Base-by-base conservation (phyloP, 2,888 invertebrate species). In the Cheilosia vernalis region DNA sequence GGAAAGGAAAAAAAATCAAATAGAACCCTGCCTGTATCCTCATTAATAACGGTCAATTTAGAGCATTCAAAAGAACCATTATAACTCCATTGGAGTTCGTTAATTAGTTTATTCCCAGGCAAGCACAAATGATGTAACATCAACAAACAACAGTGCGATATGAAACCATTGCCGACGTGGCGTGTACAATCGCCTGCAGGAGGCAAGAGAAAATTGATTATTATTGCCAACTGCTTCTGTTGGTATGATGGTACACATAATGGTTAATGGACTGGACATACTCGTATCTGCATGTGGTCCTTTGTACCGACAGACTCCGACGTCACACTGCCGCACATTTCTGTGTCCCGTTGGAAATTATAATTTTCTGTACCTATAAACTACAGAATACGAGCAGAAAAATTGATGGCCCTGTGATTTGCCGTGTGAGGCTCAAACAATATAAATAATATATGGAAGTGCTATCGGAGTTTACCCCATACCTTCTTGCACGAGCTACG, bases 81-180 rank as follows among this genome's bases (percentile, higher is more conserved):
- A 66, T 53, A 40, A 33, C 66, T 67, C 42, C 58, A 67, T 53
- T 76, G 60, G 30, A 60, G 66, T 66, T 66, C 30, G 49, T 66
- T 76, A 76, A 76, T 76, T 76, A 76, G 66, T 67, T 76, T 76
- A 66, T 76, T 51, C 60, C 76, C 76, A 67, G 51, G 49, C 7
- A 2, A 67, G 60, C 42, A 53, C 33, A 64, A 64, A 21, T 51
- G 60, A 42, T 51, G 33, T 69, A 30, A 24, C 73, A 53, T 73
- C 72, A 21, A 21, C 53, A 58, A 4, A 27, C 15, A 27, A 2
- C 17, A 47, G 9, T 19, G 7, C 2, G 37, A 47, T 30, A 30
- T 17, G 47, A 58, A 42, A 24, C 30, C 61, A 73, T 42, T 53
- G 51, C 72, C 72, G 47, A 55, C 49, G 40, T 56, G 40, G 49